Evolutionary conservation across 2,113 vertebrate genomes (phyloP).

Genomic region (Notarius quadriscutis): DNA sequence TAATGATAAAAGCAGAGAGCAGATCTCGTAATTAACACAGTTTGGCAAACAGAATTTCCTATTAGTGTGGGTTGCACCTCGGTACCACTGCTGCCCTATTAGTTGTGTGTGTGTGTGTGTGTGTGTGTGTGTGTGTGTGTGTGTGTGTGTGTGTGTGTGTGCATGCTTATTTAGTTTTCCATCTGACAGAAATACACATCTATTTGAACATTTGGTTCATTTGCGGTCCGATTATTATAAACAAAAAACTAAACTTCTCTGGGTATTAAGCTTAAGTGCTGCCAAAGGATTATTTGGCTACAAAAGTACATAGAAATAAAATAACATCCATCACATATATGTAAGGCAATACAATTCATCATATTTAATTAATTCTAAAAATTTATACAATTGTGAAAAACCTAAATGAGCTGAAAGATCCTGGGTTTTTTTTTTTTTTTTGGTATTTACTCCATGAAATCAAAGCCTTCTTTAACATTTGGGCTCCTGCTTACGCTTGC

Average conservation of each 20-base stretch:
- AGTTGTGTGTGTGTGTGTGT: not conserved
- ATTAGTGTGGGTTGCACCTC: constrained; percentile 26
- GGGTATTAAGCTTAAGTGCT: not conserved
- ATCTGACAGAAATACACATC: not conserved
- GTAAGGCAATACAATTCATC: not conserved
- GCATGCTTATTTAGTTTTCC: not conserved
- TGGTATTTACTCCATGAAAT: not conserved
- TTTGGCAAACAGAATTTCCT: constrained; percentile 39
- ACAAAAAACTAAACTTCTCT: not conserved
- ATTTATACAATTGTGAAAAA: too few species aligned
- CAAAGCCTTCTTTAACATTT: not conserved
- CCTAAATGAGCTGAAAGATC: not conserved
- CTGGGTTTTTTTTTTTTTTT: not conserved
- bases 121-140: not conserved
- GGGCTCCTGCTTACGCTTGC: not conserved
- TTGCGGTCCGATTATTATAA: too few species aligned
- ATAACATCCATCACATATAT: not conserved
- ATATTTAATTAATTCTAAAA: not conserved
- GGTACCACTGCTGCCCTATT: not conserved
- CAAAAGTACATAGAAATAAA: not conserved
- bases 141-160: not conserved
- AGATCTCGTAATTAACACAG: constrained; percentile 36
- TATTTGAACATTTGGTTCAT: not conserved
- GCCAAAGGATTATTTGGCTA: not conserved
- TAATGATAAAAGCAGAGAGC: constrained; percentile 28